Conservation (phyloP, 2,797 vertebrate genomes). For the Acanthiza pusilla region DNA sequence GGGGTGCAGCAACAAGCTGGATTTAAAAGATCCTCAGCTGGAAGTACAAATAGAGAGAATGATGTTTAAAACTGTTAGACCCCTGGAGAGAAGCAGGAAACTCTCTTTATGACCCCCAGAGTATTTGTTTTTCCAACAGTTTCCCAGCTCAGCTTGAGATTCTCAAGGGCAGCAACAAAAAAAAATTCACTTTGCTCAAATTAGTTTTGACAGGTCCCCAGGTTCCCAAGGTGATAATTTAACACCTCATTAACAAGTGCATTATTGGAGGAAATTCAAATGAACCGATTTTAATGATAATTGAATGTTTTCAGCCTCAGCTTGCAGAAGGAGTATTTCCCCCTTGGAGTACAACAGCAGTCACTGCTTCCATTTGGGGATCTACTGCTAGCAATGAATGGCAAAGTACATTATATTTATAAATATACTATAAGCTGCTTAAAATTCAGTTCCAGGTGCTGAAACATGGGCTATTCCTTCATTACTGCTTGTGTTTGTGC, state of each 20-base stretch:
- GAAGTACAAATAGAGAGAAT: conserved; percentile 47
- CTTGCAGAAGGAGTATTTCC: neutral
- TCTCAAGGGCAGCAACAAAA: conserved; percentile 39
- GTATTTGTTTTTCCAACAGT: conserved; percentile 63
- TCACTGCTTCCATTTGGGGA: neutral
- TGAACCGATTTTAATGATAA: conserved; percentile 57
- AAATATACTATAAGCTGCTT: neutral
- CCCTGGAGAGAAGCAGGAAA: conserved; percentile 56
- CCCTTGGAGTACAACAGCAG: neutral
- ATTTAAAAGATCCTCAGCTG: conserved; percentile 56
- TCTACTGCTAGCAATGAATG: neutral
- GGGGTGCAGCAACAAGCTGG: neutral
- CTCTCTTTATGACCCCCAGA: conserved; percentile 55
- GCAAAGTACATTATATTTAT: neutral
- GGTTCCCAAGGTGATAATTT: conserved; percentile 67
- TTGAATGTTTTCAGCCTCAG: conserved; percentile 46
- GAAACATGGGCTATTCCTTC: neutral
- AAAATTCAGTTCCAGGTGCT: neutral
- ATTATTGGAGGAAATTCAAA: conserved; percentile 68
- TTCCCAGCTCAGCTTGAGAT: conserved; percentile 54
- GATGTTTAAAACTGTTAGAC: conserved; percentile 56
- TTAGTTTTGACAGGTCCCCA: conserved; percentile 60
- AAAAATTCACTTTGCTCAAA: conserved; percentile 51
- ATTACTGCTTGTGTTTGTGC: neutral
- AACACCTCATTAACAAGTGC: conserved; percentile 70